Evolutionary conservation across 2,797 vertebrate species (phyloP), one percentile per base, ranked within the genome.

Genomic region (Periophthalmus magnuspinnatus): DNA sequence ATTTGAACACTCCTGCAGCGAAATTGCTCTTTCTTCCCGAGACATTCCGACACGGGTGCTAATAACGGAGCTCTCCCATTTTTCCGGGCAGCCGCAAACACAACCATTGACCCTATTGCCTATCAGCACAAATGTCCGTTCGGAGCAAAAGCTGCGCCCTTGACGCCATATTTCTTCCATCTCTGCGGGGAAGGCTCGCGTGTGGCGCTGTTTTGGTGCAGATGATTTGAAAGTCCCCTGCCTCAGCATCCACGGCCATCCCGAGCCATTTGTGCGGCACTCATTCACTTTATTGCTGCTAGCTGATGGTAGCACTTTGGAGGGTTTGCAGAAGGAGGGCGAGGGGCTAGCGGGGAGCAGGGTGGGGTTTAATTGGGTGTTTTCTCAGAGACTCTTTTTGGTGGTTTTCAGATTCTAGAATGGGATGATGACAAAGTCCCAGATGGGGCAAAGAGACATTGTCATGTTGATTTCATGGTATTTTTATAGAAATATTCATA

Each of bases 251-350:
- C 77, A 55, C 69, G 28, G 33, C 74, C 79, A 81, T 81, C 81
- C 77, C 28, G 64, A 61, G 64, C 74, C 81, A 82, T 86, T 89
- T 86, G 76, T 73, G 64, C 78, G 65, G 72, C 84, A 75, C 81
- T 85, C 84, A 68, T 87, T 86, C 86, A 70, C 82, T 86, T 83
- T 81, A 83, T 79, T 78, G 84, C 90, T 79, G 64, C 82, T 76
- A 68, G 82, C 86, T 89, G 84, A 88, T 90, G 87, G 90, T 80
- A 87, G 85, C 84, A 86, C 84, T 88, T 86, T 90, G 81, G 83
- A 88, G 85, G 85, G 86, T 83, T 86, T 83, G 79, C 76, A 74
- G 36, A 76, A 57, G 65, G 61, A 64, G 73, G 71, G 59, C 47
- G 69, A 57, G 61, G 36, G 38, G 9, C 48, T 33, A 60, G 50